Evolutionary conservation across 1,140 invertebrate species (phyloP).

Genomic region (Choristoneura fumiferana): DNA sequence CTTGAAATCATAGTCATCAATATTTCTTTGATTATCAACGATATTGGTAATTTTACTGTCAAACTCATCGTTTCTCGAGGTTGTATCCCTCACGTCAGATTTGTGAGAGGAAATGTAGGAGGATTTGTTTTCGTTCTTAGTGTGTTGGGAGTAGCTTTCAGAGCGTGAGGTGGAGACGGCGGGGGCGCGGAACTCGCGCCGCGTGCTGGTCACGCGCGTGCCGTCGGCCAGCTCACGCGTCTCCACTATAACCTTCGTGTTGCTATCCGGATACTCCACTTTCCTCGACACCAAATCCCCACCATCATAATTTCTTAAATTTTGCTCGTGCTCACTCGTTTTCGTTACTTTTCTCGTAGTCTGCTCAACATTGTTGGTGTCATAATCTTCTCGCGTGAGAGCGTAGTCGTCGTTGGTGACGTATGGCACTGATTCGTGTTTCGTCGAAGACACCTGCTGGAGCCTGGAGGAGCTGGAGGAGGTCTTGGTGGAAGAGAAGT

Average conservation of each 20-base stretch:
- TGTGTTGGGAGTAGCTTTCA: conserved; percentile 51
- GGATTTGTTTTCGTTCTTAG: conserved; percentile 52
- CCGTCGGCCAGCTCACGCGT: conserved; percentile 82
- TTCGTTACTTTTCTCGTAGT: conserved; percentile 36
- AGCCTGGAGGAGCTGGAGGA: conserved; percentile 70
- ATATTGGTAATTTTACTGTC: conserved; percentile 45
- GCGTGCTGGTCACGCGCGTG: conserved; percentile 81
- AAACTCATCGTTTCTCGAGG: conserved; percentile 43
- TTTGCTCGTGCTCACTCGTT: conserved; percentile 46
- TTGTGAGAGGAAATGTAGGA: conserved; percentile 42
- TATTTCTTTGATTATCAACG: conserved; percentile 56
- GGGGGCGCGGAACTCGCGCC: conserved; percentile 79
- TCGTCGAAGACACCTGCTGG: conserved; percentile 56
- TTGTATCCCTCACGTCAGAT: conserved; percentile 44
- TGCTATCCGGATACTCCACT: conserved; percentile 80
- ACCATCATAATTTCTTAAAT: conserved; percentile 36
- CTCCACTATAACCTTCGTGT: conserved; percentile 82
- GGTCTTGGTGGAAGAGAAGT: conserved; percentile 70
- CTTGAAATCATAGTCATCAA: conserved; percentile 62
- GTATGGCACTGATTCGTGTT: conserved; percentile 58
- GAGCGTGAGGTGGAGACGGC: conserved; percentile 47
- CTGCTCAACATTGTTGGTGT: conserved; percentile 47
- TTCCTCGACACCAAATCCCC: conserved; percentile 78
- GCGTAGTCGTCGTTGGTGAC: conserved; percentile 44
- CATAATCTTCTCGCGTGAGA: conserved; percentile 30